phyloP scores from a whole-genome alignment of 2,888 invertebrate species.

The Diachrysia chrysitis region DNA sequence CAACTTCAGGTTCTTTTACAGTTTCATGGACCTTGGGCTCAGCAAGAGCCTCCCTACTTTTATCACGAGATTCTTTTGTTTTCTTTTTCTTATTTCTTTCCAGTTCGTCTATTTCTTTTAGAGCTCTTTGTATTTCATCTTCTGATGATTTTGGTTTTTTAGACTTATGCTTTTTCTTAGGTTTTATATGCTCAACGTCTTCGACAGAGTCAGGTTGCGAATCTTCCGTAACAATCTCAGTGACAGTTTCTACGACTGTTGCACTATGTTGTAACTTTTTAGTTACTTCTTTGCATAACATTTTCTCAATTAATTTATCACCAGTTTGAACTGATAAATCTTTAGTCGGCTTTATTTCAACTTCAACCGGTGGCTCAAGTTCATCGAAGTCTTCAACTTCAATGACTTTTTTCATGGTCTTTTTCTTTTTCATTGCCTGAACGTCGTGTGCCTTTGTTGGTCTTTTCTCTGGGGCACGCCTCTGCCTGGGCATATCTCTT shows the following conservation, averaged over 20 bases:
- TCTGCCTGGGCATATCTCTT: conserved; percentile 80
- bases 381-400: conserved; percentile 85
- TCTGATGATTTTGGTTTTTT: conserved; percentile 76
- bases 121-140: conserved; percentile 83
- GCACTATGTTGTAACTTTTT: conserved; percentile 77
- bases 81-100: conserved; percentile 79
- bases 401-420: conserved; percentile 76
- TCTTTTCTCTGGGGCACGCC: conserved; percentile 80
- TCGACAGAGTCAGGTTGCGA: conserved; percentile 55
- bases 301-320: conserved; percentile 29
- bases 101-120: conserved; percentile 83
- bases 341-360: conserved; percentile 46
- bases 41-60: conserved; percentile 62
- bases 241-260: conserved; percentile 72
- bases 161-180: conserved; percentile 80
- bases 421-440: conserved; percentile 79
- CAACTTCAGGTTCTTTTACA: conserved; percentile 20
- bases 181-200: conserved; percentile 71
- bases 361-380: conserved; percentile 57
- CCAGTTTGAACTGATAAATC: conserved; percentile 25
- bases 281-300: conserved; percentile 59
- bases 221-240: conserved; percentile 62
- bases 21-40: conserved; percentile 36
- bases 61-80: conserved; percentile 68
- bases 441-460: conserved; percentile 77